Base-by-base conservation (phyloP, 1,140 invertebrate genomes). In the Seison nebaliae region DNA sequence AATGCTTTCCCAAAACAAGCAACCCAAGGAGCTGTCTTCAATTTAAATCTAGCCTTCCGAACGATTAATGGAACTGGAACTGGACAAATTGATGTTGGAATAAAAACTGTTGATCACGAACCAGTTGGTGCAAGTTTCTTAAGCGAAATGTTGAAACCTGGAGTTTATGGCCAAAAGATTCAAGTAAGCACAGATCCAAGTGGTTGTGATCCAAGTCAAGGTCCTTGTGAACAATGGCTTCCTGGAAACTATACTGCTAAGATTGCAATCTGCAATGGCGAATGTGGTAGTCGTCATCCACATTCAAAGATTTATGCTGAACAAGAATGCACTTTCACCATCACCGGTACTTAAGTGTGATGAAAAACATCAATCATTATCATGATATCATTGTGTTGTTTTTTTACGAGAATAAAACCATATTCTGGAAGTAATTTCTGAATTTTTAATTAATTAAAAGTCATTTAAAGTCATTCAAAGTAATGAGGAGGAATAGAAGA, bases 241-340 rank as follows among this genome's bases (percentile, higher is more conserved):
- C 49, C 53, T 12, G 53, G 53, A 32, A 44, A 47, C 29, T 55
- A 55, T 35, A 48, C 43, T 15, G 44, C 53, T 1, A 49, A 45
- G 43, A 43, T 53, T 17, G 37, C 37, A 22, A 39, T 56, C 20
- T 56, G 54, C 36, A 53, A 54, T 36, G 54, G 52, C 18, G 51
- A 56, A 36, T 56, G 54, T 40, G 51, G 52, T 39, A 54, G 52
- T 26, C 44, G 46, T 11, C 54, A 56, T 43, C 54, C 54, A 5
- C 52, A 56, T 44, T 53, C 50, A 38, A 23, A 46, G 26, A 44
- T 54, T 20, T 56, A 56, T 42, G 52, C 53, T 24, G 38, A 45
- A 28, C 42, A 45, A 16, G 21, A 26, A 4, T 43, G 46, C 12
- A 45, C 36, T 8, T 55, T 55, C 31, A 47, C 44, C 15, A 52